Conservation (phyloP, 2,113 vertebrate genomes). For the Dromaius novaehollandiae region DNA sequence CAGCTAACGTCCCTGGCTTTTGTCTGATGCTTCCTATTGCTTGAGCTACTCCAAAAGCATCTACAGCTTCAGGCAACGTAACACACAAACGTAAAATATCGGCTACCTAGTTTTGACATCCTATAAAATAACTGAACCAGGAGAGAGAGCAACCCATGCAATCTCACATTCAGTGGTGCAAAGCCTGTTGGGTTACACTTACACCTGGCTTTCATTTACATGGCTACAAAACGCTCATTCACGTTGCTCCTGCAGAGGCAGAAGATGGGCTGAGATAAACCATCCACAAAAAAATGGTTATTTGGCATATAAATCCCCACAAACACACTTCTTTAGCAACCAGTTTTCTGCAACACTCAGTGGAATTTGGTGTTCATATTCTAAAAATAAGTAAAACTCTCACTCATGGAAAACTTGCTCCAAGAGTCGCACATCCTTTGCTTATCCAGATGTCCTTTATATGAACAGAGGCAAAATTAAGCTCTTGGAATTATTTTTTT, state of each 20-base stretch:
- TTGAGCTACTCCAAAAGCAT: not conserved
- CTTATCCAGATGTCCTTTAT: not conserved
- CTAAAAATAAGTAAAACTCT: not conserved
- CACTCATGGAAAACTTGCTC: not conserved
- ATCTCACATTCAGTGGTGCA: fast-evolving
- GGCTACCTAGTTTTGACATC: not conserved
- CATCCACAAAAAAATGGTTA: not conserved
- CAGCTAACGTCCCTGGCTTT: not conserved
- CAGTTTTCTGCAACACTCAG: not conserved
- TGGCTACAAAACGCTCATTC: not conserved
- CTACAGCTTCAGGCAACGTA: not conserved
- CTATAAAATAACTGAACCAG: not conserved
- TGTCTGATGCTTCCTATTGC: not conserved
- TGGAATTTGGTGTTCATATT: not conserved
- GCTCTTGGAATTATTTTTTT: not conserved
- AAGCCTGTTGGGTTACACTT: not conserved
- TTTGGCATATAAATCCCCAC: not conserved
- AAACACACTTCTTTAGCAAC: not conserved
- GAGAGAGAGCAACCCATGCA: not conserved
- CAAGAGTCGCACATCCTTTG: not conserved
- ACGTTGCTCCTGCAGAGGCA: not conserved
- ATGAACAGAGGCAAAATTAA: not conserved
- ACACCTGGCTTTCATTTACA: not conserved
- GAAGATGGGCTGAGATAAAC: not conserved
- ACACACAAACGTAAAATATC: not conserved